phyloP scores from a whole-genome alignment of 2,113 vertebrate species.

The Daphoenositta chrysoptera region DNA sequence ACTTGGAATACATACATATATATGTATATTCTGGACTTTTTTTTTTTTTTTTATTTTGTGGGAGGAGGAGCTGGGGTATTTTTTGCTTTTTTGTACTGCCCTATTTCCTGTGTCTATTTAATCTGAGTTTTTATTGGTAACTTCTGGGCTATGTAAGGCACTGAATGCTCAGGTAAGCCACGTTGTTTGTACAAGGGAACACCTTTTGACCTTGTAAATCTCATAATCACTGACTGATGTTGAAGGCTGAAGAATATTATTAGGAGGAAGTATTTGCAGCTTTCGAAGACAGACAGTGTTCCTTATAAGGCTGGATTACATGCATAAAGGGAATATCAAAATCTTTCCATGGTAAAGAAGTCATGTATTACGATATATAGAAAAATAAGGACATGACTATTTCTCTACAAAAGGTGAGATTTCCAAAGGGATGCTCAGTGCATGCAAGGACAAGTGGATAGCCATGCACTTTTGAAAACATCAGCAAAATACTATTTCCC shows the following conservation, averaged over 20 bases:
- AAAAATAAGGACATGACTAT: neutral
- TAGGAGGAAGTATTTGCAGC: neutral
- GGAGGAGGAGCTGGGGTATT: neutral
- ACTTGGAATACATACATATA: neutral
- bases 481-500: neutral
- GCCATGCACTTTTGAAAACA: neutral
- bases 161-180: neutral
- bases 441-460: neutral
- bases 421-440: neutral
- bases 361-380: neutral
- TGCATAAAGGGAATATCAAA: neutral
- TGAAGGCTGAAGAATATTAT: neutral
- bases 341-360: neutral
- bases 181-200: neutral
- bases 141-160: neutral
- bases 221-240: neutral
- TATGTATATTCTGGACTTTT: neutral
- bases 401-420: neutral
- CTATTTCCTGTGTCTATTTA: neutral
- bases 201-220: neutral
- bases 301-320: neutral
- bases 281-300: neutral
- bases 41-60: accelerated
- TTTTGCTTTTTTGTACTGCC: neutral
- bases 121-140: neutral